Evolutionary conservation across 2,797 vertebrate species (phyloP).

Genomic region (Bothrops alternatus): DNA sequence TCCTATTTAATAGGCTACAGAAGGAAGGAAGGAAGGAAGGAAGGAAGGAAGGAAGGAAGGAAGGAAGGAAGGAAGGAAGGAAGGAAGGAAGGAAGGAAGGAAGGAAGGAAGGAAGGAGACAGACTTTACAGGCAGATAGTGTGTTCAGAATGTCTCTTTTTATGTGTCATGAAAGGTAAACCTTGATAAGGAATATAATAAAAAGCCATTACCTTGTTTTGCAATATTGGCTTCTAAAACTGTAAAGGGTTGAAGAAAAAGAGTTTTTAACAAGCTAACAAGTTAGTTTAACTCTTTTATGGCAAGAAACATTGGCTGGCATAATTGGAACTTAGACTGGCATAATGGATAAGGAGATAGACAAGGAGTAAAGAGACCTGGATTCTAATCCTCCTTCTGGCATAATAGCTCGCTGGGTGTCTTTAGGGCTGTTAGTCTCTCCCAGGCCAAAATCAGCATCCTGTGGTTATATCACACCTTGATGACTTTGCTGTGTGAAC

Average conservation of each 20-base stretch:
- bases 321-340: neutral
- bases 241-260: neutral
- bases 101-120: no score
- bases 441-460: neutral
- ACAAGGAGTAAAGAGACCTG: neutral
- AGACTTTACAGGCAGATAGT: neutral
- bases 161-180: neutral
- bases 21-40: neutral
- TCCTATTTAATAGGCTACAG: neutral
- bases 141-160: neutral
- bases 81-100: no score
- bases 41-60: no score
- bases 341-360: neutral
- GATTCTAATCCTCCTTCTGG: neutral
- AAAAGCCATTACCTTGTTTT: neutral
- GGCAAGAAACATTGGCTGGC: neutral
- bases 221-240: neutral
- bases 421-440: neutral
- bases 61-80: neutral
- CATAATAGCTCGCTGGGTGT: neutral
- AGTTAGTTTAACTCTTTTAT: neutral
- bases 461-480: neutral
- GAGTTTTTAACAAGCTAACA: neutral
- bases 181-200: neutral
- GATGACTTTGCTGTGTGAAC: neutral